Conservation (phyloP, 2,113 vertebrate species). For the Dendrocopos noguchii region DNA sequence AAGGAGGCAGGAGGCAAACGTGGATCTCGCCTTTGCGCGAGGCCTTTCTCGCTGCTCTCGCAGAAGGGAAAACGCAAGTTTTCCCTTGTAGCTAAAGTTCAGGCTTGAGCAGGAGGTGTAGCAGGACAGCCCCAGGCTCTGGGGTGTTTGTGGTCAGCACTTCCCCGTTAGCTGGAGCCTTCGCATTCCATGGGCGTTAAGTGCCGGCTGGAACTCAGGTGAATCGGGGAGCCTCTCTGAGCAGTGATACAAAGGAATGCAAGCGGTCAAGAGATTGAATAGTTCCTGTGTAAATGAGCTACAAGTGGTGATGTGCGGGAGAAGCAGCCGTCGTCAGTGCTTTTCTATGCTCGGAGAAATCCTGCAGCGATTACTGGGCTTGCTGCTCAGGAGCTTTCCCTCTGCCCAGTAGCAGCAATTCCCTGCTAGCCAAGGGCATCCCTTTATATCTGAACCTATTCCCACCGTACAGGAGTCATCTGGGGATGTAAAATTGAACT, state of each 20-base stretch:
- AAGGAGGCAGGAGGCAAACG: background rate
- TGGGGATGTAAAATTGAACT: background rate
- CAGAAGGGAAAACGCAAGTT: no score
- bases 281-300: background rate
- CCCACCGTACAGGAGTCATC: background rate
- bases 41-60: fast-evolving
- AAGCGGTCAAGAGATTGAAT: background rate
- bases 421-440: background rate
- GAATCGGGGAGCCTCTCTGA: no score
- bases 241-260: background rate
- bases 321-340: background rate
- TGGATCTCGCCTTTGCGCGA: fast-evolving
- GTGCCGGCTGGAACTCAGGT: background rate
- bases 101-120: background rate
- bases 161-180: background rate
- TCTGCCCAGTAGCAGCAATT: background rate
- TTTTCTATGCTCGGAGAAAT: background rate
- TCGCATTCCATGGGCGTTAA: fast-evolving
- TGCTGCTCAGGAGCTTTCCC: background rate
- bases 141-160: background rate
- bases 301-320: background rate
- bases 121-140: background rate
- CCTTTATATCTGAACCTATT: background rate
- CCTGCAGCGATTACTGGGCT: background rate
- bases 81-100: background rate